A percentile compares a stretch with the other conserved stretches of the same genome.
These are phyloP conservation scores for Boulengeromyrus knoepffleri DNA, from an alignment of 2,113 vertebrate genomes.

Conservation along the genomic window DNA sequence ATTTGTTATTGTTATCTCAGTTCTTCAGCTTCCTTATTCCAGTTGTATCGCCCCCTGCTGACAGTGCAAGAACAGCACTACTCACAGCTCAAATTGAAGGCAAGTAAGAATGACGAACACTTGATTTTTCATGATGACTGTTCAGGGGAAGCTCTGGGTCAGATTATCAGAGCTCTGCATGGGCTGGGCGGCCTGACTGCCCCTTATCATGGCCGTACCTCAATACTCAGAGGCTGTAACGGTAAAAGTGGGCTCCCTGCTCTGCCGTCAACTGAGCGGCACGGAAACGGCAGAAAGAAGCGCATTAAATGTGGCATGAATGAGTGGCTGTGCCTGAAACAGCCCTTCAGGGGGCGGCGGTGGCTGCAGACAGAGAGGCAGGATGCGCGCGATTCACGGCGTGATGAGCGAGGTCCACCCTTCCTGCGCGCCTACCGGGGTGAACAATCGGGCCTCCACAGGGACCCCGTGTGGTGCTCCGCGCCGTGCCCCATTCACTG, in stretches of 20 bases:
- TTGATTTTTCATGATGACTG: not conserved
- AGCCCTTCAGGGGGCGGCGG: not conserved
- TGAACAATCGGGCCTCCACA: constrained; percentile 27
- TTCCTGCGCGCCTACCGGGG: not conserved
- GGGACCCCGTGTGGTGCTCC: constrained; percentile 29
- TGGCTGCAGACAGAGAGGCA: not conserved
- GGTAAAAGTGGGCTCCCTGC: not conserved
- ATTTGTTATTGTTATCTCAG: not conserved
- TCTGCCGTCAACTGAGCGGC: not conserved
- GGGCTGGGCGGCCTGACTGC: not conserved
- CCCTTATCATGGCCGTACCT: not conserved
- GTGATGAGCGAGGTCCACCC: constrained; percentile 13
- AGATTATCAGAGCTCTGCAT: not conserved
- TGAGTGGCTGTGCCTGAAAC: not conserved
- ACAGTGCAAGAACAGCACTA: not conserved
- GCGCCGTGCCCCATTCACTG: constrained; percentile 25
- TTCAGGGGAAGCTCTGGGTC: not conserved
- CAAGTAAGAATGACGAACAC: not conserved
- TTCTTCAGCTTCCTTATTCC: not conserved
- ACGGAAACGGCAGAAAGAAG: not conserved
- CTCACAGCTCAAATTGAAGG: not conserved
- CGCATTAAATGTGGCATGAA: not conserved
- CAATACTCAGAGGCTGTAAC: not conserved
- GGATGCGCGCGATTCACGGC: constrained; percentile 3
- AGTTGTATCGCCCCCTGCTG: not conserved